Evolutionary conservation across 37 sponge, comb jelly and placozoan genomes (phyloP).

Genomic region (Aphrocallistes beatrix): DNA sequence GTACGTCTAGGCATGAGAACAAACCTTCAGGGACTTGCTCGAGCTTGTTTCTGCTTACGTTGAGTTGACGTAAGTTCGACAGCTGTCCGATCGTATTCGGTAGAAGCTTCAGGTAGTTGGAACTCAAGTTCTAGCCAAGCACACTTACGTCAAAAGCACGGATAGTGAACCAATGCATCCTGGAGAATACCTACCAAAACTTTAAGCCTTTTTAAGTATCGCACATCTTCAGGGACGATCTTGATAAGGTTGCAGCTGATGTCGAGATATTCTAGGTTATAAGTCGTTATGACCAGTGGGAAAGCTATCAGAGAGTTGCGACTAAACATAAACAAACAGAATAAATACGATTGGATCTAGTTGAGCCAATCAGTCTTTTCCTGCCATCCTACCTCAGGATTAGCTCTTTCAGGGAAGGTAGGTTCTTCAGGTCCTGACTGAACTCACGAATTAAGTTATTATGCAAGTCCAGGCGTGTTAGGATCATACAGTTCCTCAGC

Average conservation of each 20-base stretch:
- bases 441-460: not conserved
- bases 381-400: not conserved
- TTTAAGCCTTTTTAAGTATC: not conserved
- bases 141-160: not conserved
- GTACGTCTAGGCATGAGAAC: not conserved
- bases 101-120: not conserved
- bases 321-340: too few relatives aligned
- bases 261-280: not conserved
- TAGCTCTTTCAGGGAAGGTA: not conserved
- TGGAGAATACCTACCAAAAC: not conserved
- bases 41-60: conserved; percentile 1
- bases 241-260: not conserved
- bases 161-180: too few relatives aligned
- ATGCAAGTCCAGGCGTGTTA: not conserved
- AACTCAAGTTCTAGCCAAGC: not conserved
- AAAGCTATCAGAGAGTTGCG: not conserved
- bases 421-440: not conserved
- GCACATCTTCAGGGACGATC: not conserved
- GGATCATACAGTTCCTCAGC: not conserved
- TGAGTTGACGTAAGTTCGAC: not conserved
- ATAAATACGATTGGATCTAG: not conserved
- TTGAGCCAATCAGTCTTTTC: not conserved
- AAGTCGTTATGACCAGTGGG: not conserved
- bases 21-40: not conserved
- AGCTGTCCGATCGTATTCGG: not conserved